Base-by-base conservation (phyloP, 2,797 vertebrate genomes). In the Distichodus sexfasciatus region DNA sequence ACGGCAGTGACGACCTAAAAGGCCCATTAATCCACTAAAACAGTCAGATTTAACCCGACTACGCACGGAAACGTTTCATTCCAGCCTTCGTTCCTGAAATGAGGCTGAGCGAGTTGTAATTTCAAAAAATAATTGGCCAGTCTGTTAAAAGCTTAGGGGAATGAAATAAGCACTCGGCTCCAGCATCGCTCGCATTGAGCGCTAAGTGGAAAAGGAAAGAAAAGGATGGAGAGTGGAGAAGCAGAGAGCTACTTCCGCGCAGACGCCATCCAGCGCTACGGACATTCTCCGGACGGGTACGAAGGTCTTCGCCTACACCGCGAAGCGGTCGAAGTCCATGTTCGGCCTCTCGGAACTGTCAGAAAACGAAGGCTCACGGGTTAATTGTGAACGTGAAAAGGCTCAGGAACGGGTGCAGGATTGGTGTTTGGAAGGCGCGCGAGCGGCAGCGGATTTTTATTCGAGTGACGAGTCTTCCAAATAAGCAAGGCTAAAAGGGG, bases 121-220 rank as follows among this genome's bases (percentile, higher is more conserved):
- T 83, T 78, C n/a, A 77, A 81, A 68, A 79, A 74, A 72, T 76
- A 83, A 85, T 86, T 79, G 77, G 68, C 59, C 71, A 71, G 66
- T 71, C 19, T 59, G 71, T 74, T 79, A 76, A 79, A 81, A 74
- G 77, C 79, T 81, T 63, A 15, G 40, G 60, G 26, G 79, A 80
- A 80, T 74, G 72, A 82, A 84, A 81, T 66, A 63, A 79, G 82
- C 75, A 84, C 54, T 63, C 15, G 43, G 74, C 55, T 40, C 23
- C 58, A 46, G 69, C 43, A 64, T 54, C 60, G 43, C 75, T 81
- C 68, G 51, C 12, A 47, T 50, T 8, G 43, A 72, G 63, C 47
- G 59, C 24, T 46, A 21, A 35, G 54, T 4, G 11, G 43, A 65
- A 40, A 50, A 63, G 23, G 24, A 17, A 55, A 51, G 28, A 17